A percentile compares a stretch with the other conserved stretches of the same genome.
phyloP scores from a whole-genome alignment of 1,140 invertebrate genomes.

The Neuroterus valhalla region DNA sequence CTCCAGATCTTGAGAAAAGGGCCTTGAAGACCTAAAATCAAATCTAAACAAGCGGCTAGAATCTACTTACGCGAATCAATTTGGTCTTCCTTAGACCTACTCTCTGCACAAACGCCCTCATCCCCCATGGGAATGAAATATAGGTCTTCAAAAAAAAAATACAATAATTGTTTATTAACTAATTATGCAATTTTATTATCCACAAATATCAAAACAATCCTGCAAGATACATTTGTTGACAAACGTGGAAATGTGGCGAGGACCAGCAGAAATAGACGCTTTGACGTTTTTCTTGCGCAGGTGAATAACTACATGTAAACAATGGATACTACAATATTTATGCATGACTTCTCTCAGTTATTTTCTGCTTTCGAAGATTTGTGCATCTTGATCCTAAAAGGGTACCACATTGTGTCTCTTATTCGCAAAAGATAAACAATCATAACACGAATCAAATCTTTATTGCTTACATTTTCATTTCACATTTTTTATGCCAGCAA shows the following conservation, averaged over 20 bases:
- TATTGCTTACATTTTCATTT: constrained; percentile 47
- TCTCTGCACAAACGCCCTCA: too few species aligned
- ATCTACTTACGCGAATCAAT: too few species aligned
- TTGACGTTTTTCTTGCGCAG: constrained; percentile 75
- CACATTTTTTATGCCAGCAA: background rate
- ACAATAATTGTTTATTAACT: background rate
- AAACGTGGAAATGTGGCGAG: constrained; percentile 41
- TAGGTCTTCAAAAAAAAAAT: background rate
- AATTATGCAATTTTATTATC: background rate
- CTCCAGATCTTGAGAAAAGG: too few species aligned
- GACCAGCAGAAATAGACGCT: constrained; percentile 72
- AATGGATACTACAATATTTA: constrained; percentile 42
- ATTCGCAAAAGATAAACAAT: constrained; percentile 78
- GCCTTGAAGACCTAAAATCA: too few species aligned
- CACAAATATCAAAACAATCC: background rate
- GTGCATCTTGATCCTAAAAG: constrained; percentile 87
- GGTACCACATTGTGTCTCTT: constrained; percentile 82
- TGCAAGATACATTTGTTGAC: background rate
- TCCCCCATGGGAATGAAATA: background rate
- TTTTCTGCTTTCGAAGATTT: constrained; percentile 71
- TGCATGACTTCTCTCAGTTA: constrained; percentile 40
- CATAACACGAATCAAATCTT: constrained; percentile 19
- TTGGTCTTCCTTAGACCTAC: too few species aligned
- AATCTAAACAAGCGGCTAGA: too few species aligned
- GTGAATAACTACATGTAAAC: constrained; percentile 65